A percentile compares a stretch with the other conserved stretches of the same genome.
Conservation (phyloP, 1,140 invertebrate genomes). For the Drosophila cardini region DNA sequence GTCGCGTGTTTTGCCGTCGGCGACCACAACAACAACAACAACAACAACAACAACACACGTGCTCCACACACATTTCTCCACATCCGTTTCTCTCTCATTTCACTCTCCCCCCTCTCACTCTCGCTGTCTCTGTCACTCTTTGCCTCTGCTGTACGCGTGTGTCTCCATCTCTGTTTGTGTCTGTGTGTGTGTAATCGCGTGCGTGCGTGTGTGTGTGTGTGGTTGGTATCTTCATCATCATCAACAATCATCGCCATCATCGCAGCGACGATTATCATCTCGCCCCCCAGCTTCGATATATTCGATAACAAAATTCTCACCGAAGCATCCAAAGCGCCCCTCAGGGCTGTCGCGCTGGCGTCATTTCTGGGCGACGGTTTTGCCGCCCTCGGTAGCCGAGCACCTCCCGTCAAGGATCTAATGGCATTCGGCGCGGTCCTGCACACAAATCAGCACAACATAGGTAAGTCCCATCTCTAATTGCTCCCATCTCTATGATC, state of each 20-base stretch:
- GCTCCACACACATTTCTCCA: slow-evolving; percentile 32
- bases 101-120: not conserved
- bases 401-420: slow-evolving; percentile 84
- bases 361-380: slow-evolving; percentile 85
- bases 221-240: too few species aligned
- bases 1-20: slow-evolving; percentile 59
- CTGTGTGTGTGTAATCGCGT: slow-evolving; percentile 19
- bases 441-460: slow-evolving; percentile 84
- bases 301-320: slow-evolving; percentile 85
- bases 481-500: too few species aligned
- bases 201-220: slow-evolving; percentile 20
- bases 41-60: slow-evolving; percentile 56
- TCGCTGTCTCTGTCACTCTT: not conserved
- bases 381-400: slow-evolving; percentile 82
- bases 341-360: slow-evolving; percentile 85
- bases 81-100: slow-evolving; percentile 1
- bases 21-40: slow-evolving; percentile 27
- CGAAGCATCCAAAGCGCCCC: slow-evolving; percentile 84
- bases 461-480: slow-evolving; percentile 67
- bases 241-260: slow-evolving; percentile 24
- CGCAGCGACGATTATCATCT: slow-evolving; percentile 52
- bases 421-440: slow-evolving; percentile 85
- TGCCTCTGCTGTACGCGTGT: not conserved
- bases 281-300: slow-evolving; percentile 63
- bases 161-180: too few species aligned